Base-by-base conservation (phyloP, 2,797 vertebrate species). In the Nannoperca australis region DNA sequence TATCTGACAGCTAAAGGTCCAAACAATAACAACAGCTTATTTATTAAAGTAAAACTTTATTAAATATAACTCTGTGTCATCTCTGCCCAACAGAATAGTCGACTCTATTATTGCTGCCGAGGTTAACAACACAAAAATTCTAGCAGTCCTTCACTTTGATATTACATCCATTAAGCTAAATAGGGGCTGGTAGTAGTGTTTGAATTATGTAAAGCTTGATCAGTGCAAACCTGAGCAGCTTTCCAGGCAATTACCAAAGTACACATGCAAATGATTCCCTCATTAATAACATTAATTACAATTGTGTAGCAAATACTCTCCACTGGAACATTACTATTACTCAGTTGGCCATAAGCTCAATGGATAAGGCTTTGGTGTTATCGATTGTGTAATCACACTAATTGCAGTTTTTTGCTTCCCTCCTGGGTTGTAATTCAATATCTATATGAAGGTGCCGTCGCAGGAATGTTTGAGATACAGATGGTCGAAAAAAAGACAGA, bases 261-360 rank as follows among this genome's bases (percentile, higher is more conserved):
- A 91, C 83, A 90, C 84, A 83, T 84, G 72, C n/a, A 20, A 83
- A 84, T 38, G 58, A 88, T 85, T 89, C 60, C 53, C 71, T 83
- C 85, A 91, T 91, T 88, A 89, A 91, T 92, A 85, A 85, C 70
- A 91, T 82, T 90, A 88, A 91, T 91, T 89, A 83, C 70, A 68
- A 38, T 17, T 15, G 55, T 44, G 66, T 77, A 85, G 75, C 73
- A 81, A 85, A 86, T 47, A 72, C 77, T 86, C 60, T 84, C 88
- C 84, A 75, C 81, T 74, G 85, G 55, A 83, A 87, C 76, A 84
- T 81, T 73, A 80, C 75, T 80, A 87, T 84, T 87, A 82, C 73
- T 78, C 82, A 83, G 80, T 84, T 78, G 53, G 69, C 65, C 76
- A 88, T 91, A 83, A 85, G 82, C 78, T 85, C 61, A 15, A 84